These are phyloP conservation scores for Polyommatus iphigenia DNA, from an alignment of 2,888 invertebrate genomes.

Conservation along the genomic window DNA sequence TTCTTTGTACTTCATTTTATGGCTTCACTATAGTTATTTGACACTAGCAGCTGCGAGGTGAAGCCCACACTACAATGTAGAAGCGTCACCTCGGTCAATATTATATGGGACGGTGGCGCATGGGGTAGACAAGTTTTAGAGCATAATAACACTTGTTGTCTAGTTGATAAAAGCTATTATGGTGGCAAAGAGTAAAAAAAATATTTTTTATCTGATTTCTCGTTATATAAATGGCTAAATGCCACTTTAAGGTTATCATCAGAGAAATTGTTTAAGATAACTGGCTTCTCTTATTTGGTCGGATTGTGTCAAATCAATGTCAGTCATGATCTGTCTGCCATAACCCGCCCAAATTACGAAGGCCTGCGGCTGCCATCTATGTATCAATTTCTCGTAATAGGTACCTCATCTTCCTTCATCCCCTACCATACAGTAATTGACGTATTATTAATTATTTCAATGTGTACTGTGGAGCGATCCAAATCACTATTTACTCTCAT, in stretches of 20 bases:
- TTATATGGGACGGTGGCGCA: background rate
- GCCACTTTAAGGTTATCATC: background rate
- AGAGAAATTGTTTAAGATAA: too few species aligned
- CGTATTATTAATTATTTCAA: constrained; percentile 22
- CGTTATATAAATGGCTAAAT: background rate
- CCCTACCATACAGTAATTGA: background rate
- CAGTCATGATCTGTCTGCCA: too few species aligned
- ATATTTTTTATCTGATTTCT: too few species aligned
- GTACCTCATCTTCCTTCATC: background rate
- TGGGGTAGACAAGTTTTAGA: background rate
- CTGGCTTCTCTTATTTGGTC: too few species aligned
- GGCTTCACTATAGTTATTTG: background rate
- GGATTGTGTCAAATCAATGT: too few species aligned
- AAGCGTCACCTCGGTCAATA: background rate
- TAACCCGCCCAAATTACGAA: background rate
- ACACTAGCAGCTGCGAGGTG: background rate
- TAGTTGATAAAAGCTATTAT: background rate
- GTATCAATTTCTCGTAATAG: background rate
- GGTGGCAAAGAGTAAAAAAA: background rate
- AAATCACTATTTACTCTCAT: constrained; percentile 28
- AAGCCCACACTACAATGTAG: background rate
- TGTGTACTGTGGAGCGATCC: background rate
- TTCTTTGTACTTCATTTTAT: background rate
- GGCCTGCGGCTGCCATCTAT: background rate
- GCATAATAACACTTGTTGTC: background rate